Evolutionary conservation across 2,797 vertebrate genomes (phyloP).

Genomic region (Vireo griseus): DNA sequence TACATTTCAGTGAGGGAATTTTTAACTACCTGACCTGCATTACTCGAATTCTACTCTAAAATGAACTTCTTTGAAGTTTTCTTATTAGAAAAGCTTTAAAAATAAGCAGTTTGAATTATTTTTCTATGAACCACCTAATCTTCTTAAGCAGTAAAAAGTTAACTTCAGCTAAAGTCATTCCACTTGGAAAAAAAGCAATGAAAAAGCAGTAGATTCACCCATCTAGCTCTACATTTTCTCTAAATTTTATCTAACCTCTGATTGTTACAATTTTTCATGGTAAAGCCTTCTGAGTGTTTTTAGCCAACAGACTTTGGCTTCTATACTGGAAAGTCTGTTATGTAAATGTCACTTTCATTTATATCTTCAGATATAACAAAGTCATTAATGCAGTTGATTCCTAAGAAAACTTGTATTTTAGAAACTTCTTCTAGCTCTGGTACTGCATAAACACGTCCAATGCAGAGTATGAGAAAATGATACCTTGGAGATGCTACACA

Average conservation of each 20-base stretch:
- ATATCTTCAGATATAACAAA: background rate
- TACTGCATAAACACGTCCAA: background rate
- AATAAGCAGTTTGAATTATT: constrained; percentile 53
- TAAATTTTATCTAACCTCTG: background rate
- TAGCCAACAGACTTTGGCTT: constrained; percentile 26
- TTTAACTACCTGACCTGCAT: constrained; percentile 36
- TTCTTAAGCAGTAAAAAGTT: constrained; percentile 42
- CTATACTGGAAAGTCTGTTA: constrained; percentile 31
- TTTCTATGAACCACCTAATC: constrained; percentile 34
- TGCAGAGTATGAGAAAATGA: background rate
- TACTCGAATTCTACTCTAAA: constrained; percentile 26
- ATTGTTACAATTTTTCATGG: background rate
- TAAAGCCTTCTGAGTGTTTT: constrained; percentile 32
- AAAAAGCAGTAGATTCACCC: background rate
- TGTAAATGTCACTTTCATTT: constrained; percentile 29
- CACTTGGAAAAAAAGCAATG: background rate
- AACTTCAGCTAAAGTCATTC: constrained; percentile 21
- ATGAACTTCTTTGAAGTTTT: constrained; percentile 57
- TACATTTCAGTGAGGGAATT: constrained; percentile 18
- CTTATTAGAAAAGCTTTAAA: constrained; percentile 57
- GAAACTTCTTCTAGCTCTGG: background rate
- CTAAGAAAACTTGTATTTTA: background rate
- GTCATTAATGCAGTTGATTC: constrained; percentile 7
- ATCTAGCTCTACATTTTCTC: background rate
- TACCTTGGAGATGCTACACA: background rate